These are phyloP conservation scores for Tricholauxania praeusta DNA, from an alignment of 2,888 invertebrate species.

Conservation along the genomic window DNA sequence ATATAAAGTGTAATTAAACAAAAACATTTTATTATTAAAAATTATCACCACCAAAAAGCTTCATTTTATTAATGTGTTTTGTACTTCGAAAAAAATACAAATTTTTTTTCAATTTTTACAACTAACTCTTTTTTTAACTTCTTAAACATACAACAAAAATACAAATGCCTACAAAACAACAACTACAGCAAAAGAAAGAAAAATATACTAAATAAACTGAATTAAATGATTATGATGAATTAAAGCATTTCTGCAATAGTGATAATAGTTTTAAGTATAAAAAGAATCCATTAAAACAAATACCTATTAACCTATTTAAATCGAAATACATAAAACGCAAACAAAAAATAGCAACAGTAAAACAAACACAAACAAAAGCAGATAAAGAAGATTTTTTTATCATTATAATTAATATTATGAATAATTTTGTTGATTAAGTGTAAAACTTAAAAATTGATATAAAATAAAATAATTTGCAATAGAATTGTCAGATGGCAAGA, in stretches of 20 bases:
- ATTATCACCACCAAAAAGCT: too few species aligned
- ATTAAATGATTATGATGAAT: background rate
- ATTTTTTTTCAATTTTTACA: slow-evolving; percentile 19
- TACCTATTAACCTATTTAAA: slow-evolving; percentile 42
- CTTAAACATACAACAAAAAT: slow-evolving; percentile 39
- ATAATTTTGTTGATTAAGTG: background rate
- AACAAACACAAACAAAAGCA: slow-evolving; percentile 37
- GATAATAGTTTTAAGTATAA: slow-evolving; percentile 67
- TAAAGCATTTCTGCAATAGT: slow-evolving; percentile 65
- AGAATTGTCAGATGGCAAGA: background rate
- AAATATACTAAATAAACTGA: background rate
- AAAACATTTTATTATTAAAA: too few species aligned
- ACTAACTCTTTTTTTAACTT: too few species aligned
- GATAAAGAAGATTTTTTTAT: slow-evolving; percentile 2
- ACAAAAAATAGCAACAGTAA: slow-evolving; percentile 44
- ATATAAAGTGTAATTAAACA: too few species aligned
- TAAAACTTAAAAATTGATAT: background rate
- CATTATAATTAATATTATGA: background rate
- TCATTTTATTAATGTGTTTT: too few species aligned
- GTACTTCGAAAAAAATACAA: slow-evolving; percentile 46
- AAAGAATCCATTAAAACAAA: slow-evolving; percentile 42
- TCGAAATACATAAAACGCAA: slow-evolving; percentile 42
- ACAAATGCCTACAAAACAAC: slow-evolving; percentile 44
- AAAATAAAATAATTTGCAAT: slow-evolving; percentile 23
- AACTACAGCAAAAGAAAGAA: slow-evolving; percentile 42